Base-by-base conservation (phyloP, 2,797 vertebrate genomes). In the Lutjanus campechanus region DNA sequence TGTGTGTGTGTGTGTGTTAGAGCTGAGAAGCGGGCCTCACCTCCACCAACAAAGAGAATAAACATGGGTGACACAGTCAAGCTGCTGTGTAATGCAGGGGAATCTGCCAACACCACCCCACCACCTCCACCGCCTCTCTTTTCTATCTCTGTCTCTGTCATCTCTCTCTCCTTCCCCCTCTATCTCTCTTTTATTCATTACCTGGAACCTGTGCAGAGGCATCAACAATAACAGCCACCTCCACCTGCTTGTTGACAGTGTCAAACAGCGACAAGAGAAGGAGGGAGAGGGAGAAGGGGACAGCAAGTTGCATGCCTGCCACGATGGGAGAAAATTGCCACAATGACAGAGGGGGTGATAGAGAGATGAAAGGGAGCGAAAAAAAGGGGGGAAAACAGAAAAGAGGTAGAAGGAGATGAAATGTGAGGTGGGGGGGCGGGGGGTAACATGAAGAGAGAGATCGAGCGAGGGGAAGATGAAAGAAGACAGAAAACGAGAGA, bases 141-240 rank as follows among this genome's bases (percentile, higher is more conserved):
- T 85, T 82, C 89, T 88, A 84, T 85, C 91, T 85, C 76, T 73
- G 88, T 82, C 86, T 82, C 90, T 87, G 85, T 89, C 89, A 89
- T 89, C 86, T 82, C 86, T 83, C 77, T 67, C 82, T 82, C 84
- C 64, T 69, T 82, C 79, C 79, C 79, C 78, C 81, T 77, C 85
- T 60, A 72, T 89, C 84, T 84, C 89, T 81, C 85, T 90, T 94
- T 93, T 92, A 93, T 95, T 95, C 92, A 95, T 95, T 92, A 95
- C 89, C 91, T 85, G 87, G 79, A 90, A 90, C 79, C 87, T 87
- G 77, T 81, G 91, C 90, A 86, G 78, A 87, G 87, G 89, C 88
- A 83, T 91, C 92, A 90, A 93, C 93, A 93, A 93, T 86, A 94
- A 92, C 93, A 93, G 92, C 90, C 90, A 90, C 86, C 91, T 90